These are phyloP conservation scores for Microlaimidae sp. DNA, from an alignment of 2,888 invertebrate species.

Conservation along the genomic window DNA sequence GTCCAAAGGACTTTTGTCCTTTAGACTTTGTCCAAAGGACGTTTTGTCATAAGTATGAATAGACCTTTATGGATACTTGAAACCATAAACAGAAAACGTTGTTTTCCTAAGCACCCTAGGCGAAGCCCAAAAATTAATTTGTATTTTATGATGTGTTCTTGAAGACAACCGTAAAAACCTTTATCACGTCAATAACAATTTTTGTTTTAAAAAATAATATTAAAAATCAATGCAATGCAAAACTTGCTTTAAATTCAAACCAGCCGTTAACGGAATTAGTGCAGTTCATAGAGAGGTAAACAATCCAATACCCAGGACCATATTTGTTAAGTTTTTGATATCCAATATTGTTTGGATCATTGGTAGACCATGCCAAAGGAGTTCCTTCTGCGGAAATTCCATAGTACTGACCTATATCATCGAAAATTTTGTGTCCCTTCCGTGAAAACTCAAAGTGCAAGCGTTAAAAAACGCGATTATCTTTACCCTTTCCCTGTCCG, in stretches of 20 bases:
- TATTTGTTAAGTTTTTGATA: conserved; percentile 34
- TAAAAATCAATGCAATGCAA: too few species aligned
- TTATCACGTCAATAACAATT: not conserved
- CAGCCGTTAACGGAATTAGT: conserved; percentile 36
- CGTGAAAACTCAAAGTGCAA: too few species aligned
- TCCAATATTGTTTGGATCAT: conserved; percentile 25
- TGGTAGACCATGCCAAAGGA: conserved; percentile 28
- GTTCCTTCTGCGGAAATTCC: conserved; percentile 24
- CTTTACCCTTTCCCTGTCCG: too few species aligned
- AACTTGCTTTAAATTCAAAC: conserved; percentile 38
- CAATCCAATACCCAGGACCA: conserved; percentile 39
- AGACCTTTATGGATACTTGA: too few species aligned
- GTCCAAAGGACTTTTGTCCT: too few species aligned
- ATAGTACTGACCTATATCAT: conserved; percentile 27
- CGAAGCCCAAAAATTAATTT: too few species aligned
- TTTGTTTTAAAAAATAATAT: too few species aligned
- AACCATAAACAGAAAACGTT: not conserved
- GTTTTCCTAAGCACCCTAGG: too few species aligned
- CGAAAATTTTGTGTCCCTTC: too few species aligned
- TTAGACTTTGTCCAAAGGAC: too few species aligned
- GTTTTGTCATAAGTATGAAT: too few species aligned
- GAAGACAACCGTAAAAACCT: conserved; percentile 5
- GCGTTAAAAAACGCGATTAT: too few species aligned
- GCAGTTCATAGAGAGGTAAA: conserved; percentile 40
- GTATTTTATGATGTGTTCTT: not conserved